Base-by-base conservation (phyloP, 2,113 vertebrate species). In the Odontophorus gujanensis region DNA sequence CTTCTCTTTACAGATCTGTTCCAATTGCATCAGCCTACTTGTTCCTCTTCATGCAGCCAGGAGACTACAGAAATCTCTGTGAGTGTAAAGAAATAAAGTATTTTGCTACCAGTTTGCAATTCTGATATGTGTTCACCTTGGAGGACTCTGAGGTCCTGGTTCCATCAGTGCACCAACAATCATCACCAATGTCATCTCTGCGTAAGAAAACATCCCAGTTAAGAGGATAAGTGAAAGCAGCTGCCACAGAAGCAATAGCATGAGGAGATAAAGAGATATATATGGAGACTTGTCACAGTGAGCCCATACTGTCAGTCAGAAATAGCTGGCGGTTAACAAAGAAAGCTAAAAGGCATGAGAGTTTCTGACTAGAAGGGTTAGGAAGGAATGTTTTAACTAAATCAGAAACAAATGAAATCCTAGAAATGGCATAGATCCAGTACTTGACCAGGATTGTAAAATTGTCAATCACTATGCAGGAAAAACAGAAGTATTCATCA, bases 391-490 rank as follows among this genome's bases (percentile, higher is more conserved):
- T 89, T 87, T 95, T 93, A 96, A 95, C 80, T 86, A 90, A 94
- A 96, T 94, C 94, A 96, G 92, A 92, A 84, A 89, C 48, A 89
- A 94, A 94, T 93, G 57, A 95, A 94, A 96, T 93, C 73, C 81
- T 85, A 53, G 58, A 88, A 75, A 93, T 95, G 95, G 95, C 86
- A 93, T 43, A 90, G 89, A 79, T 89, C 91, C 92, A 95, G 74
- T 90, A 79, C 74, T 89, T 89, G 94, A 92, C 89, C 95, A 79
- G 48, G 51, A 85, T 48, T 86, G 80, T 69, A 93, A 96, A 96
- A 96, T 93, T 94, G 91, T 96, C 92, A 88, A 93, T 96, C 65
- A 36, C 85, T 94, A 90, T 95, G 93, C 92, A 79, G 77, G 90
- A 90, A 96, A 96, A 96, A 89, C 86, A 93, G 95, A 94, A 94